Evolutionary conservation across 1,140 invertebrate species (phyloP).

Genomic region (Drosophila trapezifrons): DNA sequence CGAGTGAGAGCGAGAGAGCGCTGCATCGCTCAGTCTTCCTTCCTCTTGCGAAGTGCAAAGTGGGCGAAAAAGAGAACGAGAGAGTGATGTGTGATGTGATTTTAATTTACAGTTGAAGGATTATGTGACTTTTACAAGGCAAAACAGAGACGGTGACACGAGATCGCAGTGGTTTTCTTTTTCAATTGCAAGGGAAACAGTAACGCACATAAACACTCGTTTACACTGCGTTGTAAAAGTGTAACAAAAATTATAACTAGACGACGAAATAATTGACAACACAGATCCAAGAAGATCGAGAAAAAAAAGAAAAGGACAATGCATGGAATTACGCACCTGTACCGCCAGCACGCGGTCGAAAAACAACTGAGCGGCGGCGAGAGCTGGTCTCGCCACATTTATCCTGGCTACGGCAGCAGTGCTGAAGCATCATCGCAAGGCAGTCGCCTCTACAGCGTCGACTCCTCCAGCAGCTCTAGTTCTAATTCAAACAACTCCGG

Average conservation of each 20-base stretch:
- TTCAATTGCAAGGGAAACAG: constrained; percentile 22
- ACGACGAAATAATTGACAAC: constrained; percentile 5
- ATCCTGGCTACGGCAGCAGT: constrained; percentile 50
- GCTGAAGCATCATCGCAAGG: constrained; percentile 48
- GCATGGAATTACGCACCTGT: constrained; percentile 83
- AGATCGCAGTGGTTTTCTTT: constrained; percentile 40
- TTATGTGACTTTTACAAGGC: constrained; percentile 73
- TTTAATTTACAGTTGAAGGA: constrained; percentile 74
- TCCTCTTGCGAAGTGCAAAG: constrained; percentile 15
- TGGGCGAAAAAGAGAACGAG: constrained; percentile 10
- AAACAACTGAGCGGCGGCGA: constrained; percentile 77
- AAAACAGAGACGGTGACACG: constrained; percentile 43
- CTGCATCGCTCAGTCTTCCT: constrained; percentile 28
- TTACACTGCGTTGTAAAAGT: constrained; percentile 68
- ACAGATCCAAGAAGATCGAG: constrained; percentile 5
- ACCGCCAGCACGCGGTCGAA: constrained; percentile 83
- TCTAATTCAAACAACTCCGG: constrained; percentile 71
- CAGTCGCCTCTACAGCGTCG: constrained; percentile 65
- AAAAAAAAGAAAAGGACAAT: constrained; percentile 45
- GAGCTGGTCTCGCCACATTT: constrained; percentile 70
- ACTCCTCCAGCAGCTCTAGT: constrained; percentile 77
- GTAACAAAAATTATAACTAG: constrained; percentile 42
- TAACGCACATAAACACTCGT: constrained; percentile 21
- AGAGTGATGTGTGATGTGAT: constrained; percentile 48
- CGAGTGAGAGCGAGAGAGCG: constrained; percentile 16